phyloP scores from a whole-genome alignment of 2,797 vertebrate genomes.

The Gymnopithys bicolor region DNA sequence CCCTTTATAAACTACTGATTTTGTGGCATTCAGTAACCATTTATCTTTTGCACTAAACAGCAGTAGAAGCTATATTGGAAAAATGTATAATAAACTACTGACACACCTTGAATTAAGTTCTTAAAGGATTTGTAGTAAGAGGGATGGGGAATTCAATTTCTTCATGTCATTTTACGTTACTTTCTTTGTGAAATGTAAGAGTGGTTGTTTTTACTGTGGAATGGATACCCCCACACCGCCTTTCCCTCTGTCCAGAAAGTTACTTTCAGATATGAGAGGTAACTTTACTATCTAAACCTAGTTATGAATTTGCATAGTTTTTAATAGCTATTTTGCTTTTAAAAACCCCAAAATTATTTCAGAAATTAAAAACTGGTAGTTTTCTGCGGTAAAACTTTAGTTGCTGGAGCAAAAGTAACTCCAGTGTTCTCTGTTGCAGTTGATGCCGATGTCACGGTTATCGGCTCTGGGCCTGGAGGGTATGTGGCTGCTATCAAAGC shows the following conservation, averaged over 20 bases:
- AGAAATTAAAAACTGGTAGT: background rate
- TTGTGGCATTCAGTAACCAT: background rate
- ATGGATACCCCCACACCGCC: accelerated
- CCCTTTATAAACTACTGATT: background rate
- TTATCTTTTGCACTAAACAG: background rate
- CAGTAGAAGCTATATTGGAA: background rate
- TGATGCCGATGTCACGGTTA: constrained; percentile 94
- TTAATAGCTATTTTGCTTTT: background rate
- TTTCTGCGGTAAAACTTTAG: background rate
- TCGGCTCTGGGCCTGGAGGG: constrained; percentile 96
- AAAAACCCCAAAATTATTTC: background rate
- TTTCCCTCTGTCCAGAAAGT: background rate
- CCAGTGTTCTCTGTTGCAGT: constrained; percentile 73
- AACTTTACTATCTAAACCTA: background rate
- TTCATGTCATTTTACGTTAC: background rate
- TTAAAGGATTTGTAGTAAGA: background rate
- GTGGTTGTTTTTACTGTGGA: background rate
- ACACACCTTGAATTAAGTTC: background rate
- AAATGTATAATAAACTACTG: background rate
- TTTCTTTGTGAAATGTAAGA: background rate
- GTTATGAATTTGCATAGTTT: background rate
- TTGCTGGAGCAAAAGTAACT: background rate
- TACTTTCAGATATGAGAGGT: background rate
- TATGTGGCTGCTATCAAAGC: constrained; percentile 99
- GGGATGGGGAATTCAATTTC: background rate